Evolutionary conservation across 2,797 vertebrate genomes (phyloP), one percentile per base, ranked within the genome.

Genomic region (Enteromius mattozi): DNA sequence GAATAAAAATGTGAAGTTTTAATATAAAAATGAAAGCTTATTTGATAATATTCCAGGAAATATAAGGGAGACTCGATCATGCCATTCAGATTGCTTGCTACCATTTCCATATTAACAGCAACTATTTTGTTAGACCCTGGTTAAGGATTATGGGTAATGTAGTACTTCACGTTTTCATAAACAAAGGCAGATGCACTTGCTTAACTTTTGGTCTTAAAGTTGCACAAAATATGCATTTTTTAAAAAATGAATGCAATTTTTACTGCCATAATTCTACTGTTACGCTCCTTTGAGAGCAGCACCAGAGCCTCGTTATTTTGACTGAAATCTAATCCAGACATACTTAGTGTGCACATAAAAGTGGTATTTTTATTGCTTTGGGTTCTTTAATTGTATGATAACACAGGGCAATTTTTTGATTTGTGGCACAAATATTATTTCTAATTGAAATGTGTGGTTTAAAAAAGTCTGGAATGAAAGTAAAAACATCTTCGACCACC

Each of bases 321-420:
- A 65, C 40, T 8, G 3, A 35, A 75, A 27, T 66, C 56, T 75
- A 51, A 66, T 13, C 65, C 65, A 80, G 65, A 35, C 80, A 37
- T 17, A 24, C 49, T 74, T 8, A 2, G 61, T 35, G 16, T 37
- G 24, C 56, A 37, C 80, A 74, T 54, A 75, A 63, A 74, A 75
- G 42, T 75, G 42, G 27, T 76, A 82, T 76, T 82, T 82, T 35
- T 74, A 27, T 75, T 75, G 42, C 61, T 40, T 24, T 54, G 30
- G 33, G 27, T 47, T 61, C 33, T 82, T 16, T 40, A 66, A 12
- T 82, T 63, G 30, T 65, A 82, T 24, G 80, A 82, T 33, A 74
- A 76, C 45, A 80, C 65, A 30, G 45, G 66, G n/a, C 5, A 13
- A 24, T 56, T 37, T 49, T 74, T 72, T n/a, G 54, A 81, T 63